Evolutionary conservation across 30 jellyfish, hydroid and myxozoan species (phyloP), one percentile per base, ranked within the genome.

Genomic region (Rhopilema esculentum): DNA sequence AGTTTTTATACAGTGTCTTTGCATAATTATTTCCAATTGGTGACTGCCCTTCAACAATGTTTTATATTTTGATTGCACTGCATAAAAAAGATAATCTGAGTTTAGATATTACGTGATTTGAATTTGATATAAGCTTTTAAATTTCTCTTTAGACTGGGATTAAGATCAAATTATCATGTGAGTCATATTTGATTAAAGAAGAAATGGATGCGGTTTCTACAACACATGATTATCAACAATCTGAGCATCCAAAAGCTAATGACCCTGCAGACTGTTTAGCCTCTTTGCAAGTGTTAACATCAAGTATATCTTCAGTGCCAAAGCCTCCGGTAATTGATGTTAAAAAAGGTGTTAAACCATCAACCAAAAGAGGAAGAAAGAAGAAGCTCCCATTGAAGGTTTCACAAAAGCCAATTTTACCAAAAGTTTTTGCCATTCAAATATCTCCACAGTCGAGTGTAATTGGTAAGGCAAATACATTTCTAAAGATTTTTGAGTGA

Each of bases 391-490:
- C 88, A 16, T 48, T 51, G 68, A 74, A 65, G 67, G 51, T 71
- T 29, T 27, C 87, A 4, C 94, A 85, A 67, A 82, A 57, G 9
- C 85, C 84, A 18, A 85, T 85, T 33, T 64, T 85, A 50, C 94
- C 94, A 57, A 85, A 85, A 50, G 79, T 85, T 53, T 85, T 85
- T 85, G 88, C 94, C 23, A 85, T 85, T 16, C 94, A 85, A 85
- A 85, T 85, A 49, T 62, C 94, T 18, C 94, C 94, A 66, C 94
- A 85, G 31, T 49, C 85, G 19, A 75, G 53, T 27, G 78, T 85
- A 1, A 22, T 85, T 0, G 94, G 94, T 85, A 22, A 73, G 89
- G 17, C 8, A 51, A 27, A 18, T 1, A 24, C 32, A 72, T 27
- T 69, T 7, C 23, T 26, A n/a, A 23, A 9, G 17, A 12, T 66